Percentiles rank a stretch among this genome's conserved stretches.
These are phyloP conservation scores for Temnothorax longispinosus DNA, from an alignment of 1,140 invertebrate genomes.

Conservation along the genomic window DNA sequence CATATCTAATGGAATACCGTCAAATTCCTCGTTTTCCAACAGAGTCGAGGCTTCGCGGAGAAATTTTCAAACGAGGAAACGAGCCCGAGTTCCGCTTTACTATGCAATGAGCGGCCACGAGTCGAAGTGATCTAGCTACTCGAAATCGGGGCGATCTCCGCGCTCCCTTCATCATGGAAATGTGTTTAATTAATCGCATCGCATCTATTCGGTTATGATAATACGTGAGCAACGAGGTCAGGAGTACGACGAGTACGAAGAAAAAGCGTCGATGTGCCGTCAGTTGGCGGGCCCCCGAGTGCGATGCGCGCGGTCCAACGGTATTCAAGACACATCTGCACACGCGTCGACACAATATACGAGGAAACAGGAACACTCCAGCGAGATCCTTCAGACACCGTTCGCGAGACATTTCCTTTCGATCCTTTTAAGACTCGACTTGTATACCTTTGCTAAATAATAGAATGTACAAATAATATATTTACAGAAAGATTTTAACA, in stretches of 20 bases:
- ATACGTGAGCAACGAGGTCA: constrained; percentile 56
- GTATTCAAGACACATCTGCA: constrained; percentile 47
- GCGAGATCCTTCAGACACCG: background rate
- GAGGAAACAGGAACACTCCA: constrained; percentile 40
- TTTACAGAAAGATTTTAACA: background rate
- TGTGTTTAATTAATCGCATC: constrained; percentile 48
- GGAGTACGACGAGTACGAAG: constrained; percentile 43
- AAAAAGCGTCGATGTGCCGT: constrained; percentile 43
- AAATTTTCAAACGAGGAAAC: constrained; percentile 44
- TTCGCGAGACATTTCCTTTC: constrained; percentile 2
- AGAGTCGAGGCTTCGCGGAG: background rate
- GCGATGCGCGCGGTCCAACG: constrained; percentile 37
- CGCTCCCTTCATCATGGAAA: constrained; percentile 31
- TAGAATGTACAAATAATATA: background rate
- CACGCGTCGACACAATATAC: constrained; percentile 9
- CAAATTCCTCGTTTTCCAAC: constrained; percentile 14
- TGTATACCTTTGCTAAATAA: background rate
- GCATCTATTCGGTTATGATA: constrained; percentile 50
- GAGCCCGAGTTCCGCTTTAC: constrained; percentile 34
- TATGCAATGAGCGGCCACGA: constrained; percentile 1
- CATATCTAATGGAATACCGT: background rate
- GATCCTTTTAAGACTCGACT: background rate
- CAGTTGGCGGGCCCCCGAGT: constrained; percentile 39
- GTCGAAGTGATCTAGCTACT: background rate
- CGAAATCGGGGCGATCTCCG: constrained; percentile 29